Conservation (phyloP, 2,888 invertebrate species). For the Pelosia muscerda region DNA sequence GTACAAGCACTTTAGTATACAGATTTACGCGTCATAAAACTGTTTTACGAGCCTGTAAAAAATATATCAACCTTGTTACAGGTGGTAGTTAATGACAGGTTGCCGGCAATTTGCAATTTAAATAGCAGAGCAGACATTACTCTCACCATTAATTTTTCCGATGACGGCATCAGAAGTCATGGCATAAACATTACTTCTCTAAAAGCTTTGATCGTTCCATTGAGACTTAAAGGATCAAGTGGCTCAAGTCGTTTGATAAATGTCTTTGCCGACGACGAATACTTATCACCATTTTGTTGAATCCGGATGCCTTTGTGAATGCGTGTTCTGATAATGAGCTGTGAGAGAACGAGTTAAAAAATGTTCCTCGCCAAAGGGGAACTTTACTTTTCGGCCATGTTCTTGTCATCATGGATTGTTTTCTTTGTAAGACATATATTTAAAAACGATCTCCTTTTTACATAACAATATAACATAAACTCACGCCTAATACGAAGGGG, state of each 20-base stretch:
- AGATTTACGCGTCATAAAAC: constrained; percentile 39
- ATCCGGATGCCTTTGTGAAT: constrained; percentile 47
- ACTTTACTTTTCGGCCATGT: constrained; percentile 1
- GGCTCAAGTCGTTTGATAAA: constrained; percentile 69
- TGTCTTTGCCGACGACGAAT: constrained; percentile 53
- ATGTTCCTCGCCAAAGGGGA: neutral
- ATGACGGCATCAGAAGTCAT: constrained; percentile 69
- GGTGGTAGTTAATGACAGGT: constrained; percentile 58
- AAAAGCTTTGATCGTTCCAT: constrained; percentile 54
- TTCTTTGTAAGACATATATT: constrained; percentile 13
- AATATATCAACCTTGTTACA: constrained; percentile 58
- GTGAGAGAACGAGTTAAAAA: constrained; percentile 35
- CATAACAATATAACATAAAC: no score
- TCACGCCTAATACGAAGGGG: no score
- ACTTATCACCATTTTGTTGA: constrained; percentile 50
- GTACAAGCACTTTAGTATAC: constrained; percentile 27
- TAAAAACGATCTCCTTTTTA: constrained; percentile 5
- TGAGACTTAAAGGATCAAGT: constrained; percentile 67
- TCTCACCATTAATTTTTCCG: constrained; percentile 70
- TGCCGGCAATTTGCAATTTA: constrained; percentile 64
- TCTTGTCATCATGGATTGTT: constrained; percentile 17
- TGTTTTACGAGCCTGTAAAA: constrained; percentile 59
- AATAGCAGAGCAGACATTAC: constrained; percentile 64
- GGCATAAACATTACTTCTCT: constrained; percentile 68
- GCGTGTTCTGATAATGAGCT: constrained; percentile 45